These are phyloP conservation scores for Ophonus ardosiacus DNA, from an alignment of 2,888 invertebrate genomes.

Conservation along the genomic window DNA sequence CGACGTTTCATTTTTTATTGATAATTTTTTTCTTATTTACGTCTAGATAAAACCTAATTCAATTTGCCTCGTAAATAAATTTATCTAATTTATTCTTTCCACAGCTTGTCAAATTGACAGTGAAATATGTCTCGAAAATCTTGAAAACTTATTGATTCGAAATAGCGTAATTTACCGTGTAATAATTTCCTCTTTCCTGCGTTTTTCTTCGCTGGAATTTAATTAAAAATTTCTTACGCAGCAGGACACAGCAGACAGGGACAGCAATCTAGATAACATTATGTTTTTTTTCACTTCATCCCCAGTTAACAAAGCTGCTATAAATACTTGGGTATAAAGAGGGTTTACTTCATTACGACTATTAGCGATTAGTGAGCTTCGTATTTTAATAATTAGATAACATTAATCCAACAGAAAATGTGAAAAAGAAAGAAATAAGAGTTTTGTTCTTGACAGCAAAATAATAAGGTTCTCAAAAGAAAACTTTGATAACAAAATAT, in stretches of 20 bases:
- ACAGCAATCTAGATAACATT: constrained; percentile 25
- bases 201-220: background rate
- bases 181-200: constrained; percentile 1
- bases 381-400: background rate
- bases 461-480: no score
- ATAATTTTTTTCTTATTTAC: no score
- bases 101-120: background rate
- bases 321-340: background rate
- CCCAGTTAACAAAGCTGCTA: background rate
- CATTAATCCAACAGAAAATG: background rate
- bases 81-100: background rate
- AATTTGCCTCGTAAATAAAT: background rate
- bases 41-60: background rate
- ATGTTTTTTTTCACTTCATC: background rate
- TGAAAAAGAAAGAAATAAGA: background rate
- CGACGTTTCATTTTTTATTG: no score
- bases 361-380: background rate
- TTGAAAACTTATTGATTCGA: constrained; percentile 20
- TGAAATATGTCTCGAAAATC: constrained; percentile 15
- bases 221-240: constrained; percentile 44
- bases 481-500: no score
- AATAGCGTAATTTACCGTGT: constrained; percentile 32
- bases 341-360: constrained; percentile 7
- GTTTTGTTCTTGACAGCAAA: no score
- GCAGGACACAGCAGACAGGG: background rate